Evolutionary conservation across 2,797 vertebrate genomes (phyloP).

Genomic region (Malacoraja senta): DNA sequence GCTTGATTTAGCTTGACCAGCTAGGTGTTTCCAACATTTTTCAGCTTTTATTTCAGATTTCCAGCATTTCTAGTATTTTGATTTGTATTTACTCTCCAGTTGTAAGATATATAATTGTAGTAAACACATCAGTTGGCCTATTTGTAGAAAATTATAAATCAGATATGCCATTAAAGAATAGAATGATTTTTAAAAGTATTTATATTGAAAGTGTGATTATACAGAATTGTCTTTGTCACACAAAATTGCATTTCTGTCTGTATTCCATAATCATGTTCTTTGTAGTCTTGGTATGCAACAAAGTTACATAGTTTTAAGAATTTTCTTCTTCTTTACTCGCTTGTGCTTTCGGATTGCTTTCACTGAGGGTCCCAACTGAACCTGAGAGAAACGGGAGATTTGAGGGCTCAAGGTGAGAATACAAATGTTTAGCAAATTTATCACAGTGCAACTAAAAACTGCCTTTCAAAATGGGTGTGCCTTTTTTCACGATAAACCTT

Average conservation of each 20-base stretch:
- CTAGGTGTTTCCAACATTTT: too few species aligned
- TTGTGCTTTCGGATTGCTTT: constrained; percentile 60
- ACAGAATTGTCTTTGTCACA: neutral
- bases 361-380: constrained; percentile 90
- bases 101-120: neutral
- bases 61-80: too few species aligned
- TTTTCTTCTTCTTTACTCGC: constrained; percentile 66
- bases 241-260: constrained; percentile 5
- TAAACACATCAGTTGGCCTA: neutral
- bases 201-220: neutral
- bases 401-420: constrained; percentile 99
- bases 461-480: constrained; percentile 38
- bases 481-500: neutral
- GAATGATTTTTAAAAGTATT: neutral
- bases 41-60: too few species aligned
- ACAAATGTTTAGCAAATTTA: constrained; percentile 53
- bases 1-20: too few species aligned
- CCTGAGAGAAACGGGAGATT: constrained; percentile 99
- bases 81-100: neutral
- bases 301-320: constrained; percentile 54
- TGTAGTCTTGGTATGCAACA: neutral
- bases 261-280: neutral
- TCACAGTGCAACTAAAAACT: constrained; percentile 44
- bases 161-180: neutral
- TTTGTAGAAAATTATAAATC: neutral